These are phyloP conservation scores for Peucedramus taeniatus DNA, from an alignment of 2,113 vertebrate genomes.

Conservation along the genomic window DNA sequence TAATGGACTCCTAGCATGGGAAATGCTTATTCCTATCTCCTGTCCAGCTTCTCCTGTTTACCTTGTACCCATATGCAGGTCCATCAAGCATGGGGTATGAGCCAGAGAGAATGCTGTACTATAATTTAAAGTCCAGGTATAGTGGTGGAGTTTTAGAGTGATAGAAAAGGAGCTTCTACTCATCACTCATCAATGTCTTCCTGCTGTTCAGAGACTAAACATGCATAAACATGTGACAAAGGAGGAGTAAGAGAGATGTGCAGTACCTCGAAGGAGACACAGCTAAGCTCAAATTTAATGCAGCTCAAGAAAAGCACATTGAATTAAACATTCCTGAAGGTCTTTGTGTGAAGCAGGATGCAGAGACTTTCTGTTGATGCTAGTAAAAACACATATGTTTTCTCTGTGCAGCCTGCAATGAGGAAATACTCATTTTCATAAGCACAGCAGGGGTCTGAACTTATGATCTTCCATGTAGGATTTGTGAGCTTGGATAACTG, in stretches of 20 bases:
- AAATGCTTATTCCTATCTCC: background rate
- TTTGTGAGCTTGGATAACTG: background rate
- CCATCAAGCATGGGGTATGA: background rate
- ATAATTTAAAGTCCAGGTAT: background rate
- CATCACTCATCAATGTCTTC: background rate
- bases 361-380: background rate
- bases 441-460: background rate
- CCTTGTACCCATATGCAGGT: background rate
- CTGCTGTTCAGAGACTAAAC: background rate
- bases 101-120: background rate
- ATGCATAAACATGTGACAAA: background rate
- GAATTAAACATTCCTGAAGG: background rate
- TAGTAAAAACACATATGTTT: background rate
- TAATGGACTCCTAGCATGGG: background rate
- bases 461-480: background rate
- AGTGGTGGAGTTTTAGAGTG: background rate
- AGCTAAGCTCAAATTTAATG: background rate
- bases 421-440: background rate
- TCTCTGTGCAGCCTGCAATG: background rate
- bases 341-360: background rate
- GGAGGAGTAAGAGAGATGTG: background rate
- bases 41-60: background rate
- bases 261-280: background rate
- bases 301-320: background rate
- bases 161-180: background rate